Percentiles rank a stretch among this genome's conserved stretches.
phyloP scores from a whole-genome alignment of 2,797 vertebrate species.

The Steatocranus sp. region DNA sequence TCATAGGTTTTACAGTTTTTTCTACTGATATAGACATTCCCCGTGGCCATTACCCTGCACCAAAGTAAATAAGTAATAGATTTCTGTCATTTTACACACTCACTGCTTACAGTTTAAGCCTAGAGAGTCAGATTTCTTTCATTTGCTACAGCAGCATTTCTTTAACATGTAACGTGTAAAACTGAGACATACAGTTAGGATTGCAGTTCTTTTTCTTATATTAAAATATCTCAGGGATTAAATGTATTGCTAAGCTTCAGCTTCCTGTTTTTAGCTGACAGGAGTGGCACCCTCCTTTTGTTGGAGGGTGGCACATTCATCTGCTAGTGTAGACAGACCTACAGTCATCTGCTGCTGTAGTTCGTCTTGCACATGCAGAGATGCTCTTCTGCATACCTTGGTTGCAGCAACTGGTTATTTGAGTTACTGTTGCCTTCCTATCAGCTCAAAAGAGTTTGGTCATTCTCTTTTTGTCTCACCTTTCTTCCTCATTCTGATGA shows the following conservation, averaged over 20 bases:
- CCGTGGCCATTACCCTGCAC: background rate
- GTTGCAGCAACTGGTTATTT: background rate
- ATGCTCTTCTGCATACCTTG: background rate
- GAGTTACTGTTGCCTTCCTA: background rate
- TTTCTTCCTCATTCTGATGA: background rate
- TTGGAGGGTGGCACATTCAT: background rate
- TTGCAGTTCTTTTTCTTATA: background rate
- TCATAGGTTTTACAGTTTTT: background rate
- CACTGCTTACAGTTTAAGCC: background rate
- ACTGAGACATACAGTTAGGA: background rate
- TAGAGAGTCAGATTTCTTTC: background rate
- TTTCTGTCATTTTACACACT: background rate
- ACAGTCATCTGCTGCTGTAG: background rate
- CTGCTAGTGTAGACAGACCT: background rate
- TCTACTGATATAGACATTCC: background rate
- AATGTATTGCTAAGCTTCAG: background rate
- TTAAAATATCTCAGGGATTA: background rate
- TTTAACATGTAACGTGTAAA: background rate
- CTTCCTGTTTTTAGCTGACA: background rate
- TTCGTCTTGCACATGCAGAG: background rate
- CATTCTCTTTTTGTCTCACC: background rate
- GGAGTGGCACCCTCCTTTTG: background rate
- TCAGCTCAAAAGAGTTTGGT: background rate
- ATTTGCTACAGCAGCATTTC: background rate
- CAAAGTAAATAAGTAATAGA: background rate